Percentiles rank a stretch among this genome's conserved stretches.
These are phyloP conservation scores for Piaya cayana DNA, from an alignment of 2,113 vertebrate species.

Conservation along the genomic window DNA sequence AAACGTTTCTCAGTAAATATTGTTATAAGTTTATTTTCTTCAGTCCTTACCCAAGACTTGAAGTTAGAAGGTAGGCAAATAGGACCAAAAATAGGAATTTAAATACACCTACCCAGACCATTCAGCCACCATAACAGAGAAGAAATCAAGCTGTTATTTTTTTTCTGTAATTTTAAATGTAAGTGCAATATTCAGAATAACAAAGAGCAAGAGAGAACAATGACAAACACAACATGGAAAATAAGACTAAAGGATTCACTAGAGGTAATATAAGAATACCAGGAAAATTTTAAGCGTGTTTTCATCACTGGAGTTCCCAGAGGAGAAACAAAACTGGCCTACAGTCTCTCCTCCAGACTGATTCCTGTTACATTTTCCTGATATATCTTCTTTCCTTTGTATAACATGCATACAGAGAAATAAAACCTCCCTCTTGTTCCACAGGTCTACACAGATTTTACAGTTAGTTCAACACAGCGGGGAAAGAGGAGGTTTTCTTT, in stretches of 20 bases:
- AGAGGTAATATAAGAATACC: not conserved
- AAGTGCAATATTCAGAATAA: not conserved
- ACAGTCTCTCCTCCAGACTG: not conserved
- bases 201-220: not conserved
- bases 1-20: not conserved
- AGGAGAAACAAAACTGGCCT: not conserved
- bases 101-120: not conserved
- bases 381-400: not conserved
- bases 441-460: not conserved
- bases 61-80: not conserved
- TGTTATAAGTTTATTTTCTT: not conserved
- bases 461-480: not conserved
- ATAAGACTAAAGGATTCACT: not conserved
- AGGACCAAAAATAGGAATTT: not conserved
- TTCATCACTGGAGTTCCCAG: accelerated
- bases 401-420: not conserved
- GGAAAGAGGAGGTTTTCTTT: not conserved
- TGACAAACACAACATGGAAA: not conserved
- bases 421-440: not conserved
- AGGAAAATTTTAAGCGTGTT: not conserved
- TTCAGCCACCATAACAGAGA: not conserved
- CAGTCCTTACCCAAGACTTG: not conserved
- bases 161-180: not conserved
- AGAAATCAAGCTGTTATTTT: not conserved
- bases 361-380: not conserved